These are phyloP conservation scores for Rhabdornis inornatus DNA, from an alignment of 2,113 vertebrate species.

Conservation along the genomic window DNA sequence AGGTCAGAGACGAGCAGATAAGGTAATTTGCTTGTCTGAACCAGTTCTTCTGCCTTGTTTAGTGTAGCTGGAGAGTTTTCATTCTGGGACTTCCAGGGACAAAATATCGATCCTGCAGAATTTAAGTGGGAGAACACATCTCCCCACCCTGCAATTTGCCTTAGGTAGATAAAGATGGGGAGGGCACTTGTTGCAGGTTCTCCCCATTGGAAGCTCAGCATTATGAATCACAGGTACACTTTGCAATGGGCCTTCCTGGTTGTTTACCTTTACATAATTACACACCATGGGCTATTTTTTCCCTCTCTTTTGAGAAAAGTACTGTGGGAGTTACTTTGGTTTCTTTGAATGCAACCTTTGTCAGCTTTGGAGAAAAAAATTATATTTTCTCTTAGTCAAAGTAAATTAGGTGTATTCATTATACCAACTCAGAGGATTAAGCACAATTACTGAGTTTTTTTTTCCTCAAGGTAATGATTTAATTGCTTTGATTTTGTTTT, in stretches of 20 bases:
- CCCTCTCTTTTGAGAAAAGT: background rate
- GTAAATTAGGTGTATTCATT: background rate
- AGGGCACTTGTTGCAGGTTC: background rate
- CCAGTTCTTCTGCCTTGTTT: background rate
- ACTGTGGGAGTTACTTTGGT: background rate
- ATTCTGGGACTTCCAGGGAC: background rate
- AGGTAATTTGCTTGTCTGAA: background rate
- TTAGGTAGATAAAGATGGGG: background rate
- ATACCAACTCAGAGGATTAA: background rate
- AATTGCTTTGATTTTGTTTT: background rate
- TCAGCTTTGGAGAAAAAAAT: background rate
- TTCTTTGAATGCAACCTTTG: background rate
- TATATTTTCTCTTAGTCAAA: background rate
- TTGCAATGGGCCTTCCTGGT: background rate
- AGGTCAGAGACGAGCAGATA: background rate
- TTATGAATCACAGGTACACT: background rate
- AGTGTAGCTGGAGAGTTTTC: background rate
- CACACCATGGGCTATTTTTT: background rate
- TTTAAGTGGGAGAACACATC: background rate
- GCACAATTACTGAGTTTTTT: background rate
- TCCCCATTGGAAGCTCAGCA: background rate
- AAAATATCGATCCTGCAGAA: background rate
- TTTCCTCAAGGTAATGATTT: background rate
- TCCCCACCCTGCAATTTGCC: background rate
- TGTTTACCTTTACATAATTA: background rate